Evolutionary conservation across 2,797 vertebrate genomes (phyloP).

Genomic region (Sylvilagus floridanus): DNA sequence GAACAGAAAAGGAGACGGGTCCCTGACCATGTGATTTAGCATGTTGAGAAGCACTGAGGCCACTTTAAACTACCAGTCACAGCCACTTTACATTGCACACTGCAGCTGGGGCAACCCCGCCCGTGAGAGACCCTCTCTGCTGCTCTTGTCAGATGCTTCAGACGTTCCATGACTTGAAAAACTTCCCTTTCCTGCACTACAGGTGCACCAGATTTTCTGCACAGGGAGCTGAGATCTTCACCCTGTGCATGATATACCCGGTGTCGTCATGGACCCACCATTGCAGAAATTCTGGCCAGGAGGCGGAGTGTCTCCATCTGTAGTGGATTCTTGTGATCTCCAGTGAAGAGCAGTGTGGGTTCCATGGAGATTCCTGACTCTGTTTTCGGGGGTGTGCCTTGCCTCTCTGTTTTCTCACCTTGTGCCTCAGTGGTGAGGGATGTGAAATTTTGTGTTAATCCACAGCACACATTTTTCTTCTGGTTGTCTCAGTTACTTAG

Average conservation of each 20-base stretch:
- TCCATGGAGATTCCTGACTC: background rate
- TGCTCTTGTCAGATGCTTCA: background rate
- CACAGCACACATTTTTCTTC: background rate
- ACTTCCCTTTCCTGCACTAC: background rate
- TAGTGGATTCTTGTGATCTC: background rate
- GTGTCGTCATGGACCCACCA: background rate
- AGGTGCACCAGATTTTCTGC: background rate
- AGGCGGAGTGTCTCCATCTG: background rate
- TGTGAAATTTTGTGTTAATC: background rate
- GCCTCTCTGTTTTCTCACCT: background rate
- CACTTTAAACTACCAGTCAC: background rate
- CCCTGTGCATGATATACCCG: accelerated
- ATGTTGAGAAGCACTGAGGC: background rate
- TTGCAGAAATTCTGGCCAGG: background rate
- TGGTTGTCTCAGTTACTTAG: background rate
- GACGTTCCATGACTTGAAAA: background rate
- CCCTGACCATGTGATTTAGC: background rate
- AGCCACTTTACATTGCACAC: background rate
- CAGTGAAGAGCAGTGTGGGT: background rate
- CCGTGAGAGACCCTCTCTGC: background rate
- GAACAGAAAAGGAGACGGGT: background rate
- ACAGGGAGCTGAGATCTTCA: background rate
- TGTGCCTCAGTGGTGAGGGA: background rate
- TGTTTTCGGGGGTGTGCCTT: background rate
- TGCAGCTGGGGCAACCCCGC: background rate